Evolutionary conservation across 2,888 invertebrate species (phyloP), one percentile per base, ranked within the genome.

Genomic region (Spisula subtruncata): DNA sequence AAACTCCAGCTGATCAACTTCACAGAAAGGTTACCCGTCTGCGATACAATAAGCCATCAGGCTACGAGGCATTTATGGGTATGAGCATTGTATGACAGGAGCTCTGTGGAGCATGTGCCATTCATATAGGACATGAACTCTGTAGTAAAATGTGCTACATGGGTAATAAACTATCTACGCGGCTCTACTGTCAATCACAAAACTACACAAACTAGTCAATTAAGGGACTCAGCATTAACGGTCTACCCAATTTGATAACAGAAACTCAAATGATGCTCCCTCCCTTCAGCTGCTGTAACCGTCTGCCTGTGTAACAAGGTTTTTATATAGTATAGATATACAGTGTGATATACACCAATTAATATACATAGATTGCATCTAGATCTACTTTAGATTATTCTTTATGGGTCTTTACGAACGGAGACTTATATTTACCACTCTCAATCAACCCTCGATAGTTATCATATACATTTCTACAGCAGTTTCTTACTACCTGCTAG

Each of bases 351-450:
- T 35, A 56, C 32, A 54, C 80, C 25, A 85, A 85, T 85, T 85
- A 85, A 79, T 80, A 85, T 56, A 41, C 51, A 51, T 51, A 85
- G 85, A 85, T 85, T 85, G 54, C 80, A 85, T 85, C 85, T 80
- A 85, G 85, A 85, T 85, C 85, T 79, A 85, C 85, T 85, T 85
- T 29, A 54, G 85, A 85, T 85, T 35, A 79, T 41, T 18, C 29
- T 85, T 85, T 85, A 85, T 80, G 79, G 41, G 80, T 71, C 25
- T 51, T 80, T n/a, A 25, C 25, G 81, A 81, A 81, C 35, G 85
- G 56, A 84, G 84, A 84, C 84, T 35, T 75, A 75, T 35, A 75
- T 84, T 84, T 85, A 80, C 79, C 56, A 56, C 85, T 80, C 80
- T 85, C 85, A 85, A 85, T 85, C 85, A 85, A 85, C 54, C 29